These are phyloP conservation scores for Cyclophora punctaria DNA, from an alignment of 2,888 invertebrate genomes.

Conservation along the genomic window DNA sequence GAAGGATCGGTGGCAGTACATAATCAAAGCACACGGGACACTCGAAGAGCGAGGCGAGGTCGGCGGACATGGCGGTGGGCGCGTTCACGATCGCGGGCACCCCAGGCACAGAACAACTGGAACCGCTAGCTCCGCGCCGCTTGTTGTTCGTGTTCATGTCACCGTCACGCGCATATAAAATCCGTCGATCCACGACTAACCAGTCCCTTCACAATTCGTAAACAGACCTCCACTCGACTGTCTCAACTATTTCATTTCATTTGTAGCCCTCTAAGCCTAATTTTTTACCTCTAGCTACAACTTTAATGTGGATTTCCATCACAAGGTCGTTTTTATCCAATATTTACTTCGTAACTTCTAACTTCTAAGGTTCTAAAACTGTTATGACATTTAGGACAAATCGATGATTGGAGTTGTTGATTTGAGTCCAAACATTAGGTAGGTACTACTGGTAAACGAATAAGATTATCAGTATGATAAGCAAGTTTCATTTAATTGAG, in stretches of 20 bases:
- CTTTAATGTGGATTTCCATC: slow-evolving; percentile 60
- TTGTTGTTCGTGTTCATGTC: slow-evolving; percentile 74
- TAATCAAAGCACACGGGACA: slow-evolving; percentile 99
- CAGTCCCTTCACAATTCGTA: slow-evolving; percentile 27
- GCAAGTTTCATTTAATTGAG: too few species aligned
- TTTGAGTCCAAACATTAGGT: background rate
- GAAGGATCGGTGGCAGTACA: slow-evolving; percentile 98
- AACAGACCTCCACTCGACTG: slow-evolving; percentile 22
- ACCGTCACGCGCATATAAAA: slow-evolving; percentile 65
- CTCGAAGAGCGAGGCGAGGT: slow-evolving; percentile 93
- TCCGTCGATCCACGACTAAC: slow-evolving; percentile 52
- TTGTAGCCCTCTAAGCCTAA: slow-evolving; percentile 63
- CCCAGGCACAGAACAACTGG: slow-evolving; percentile 70
- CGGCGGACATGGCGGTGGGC: slow-evolving; percentile 84
- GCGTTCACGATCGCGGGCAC: slow-evolving; percentile 74
- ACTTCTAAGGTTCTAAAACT: slow-evolving; percentile 24
- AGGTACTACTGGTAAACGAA: too few species aligned
- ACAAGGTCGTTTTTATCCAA: slow-evolving; percentile 26
- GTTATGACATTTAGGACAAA: slow-evolving; percentile 27
- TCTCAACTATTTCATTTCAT: slow-evolving; percentile 35
- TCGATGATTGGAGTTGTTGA: slow-evolving; percentile 15
- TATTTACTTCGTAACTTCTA: slow-evolving; percentile 18
- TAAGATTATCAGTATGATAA: too few species aligned
- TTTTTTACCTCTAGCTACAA: slow-evolving; percentile 54
- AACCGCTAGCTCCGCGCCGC: slow-evolving; percentile 71